phyloP scores from a whole-genome alignment of 1,140 invertebrate species.

The Anthonomus grandis region DNA sequence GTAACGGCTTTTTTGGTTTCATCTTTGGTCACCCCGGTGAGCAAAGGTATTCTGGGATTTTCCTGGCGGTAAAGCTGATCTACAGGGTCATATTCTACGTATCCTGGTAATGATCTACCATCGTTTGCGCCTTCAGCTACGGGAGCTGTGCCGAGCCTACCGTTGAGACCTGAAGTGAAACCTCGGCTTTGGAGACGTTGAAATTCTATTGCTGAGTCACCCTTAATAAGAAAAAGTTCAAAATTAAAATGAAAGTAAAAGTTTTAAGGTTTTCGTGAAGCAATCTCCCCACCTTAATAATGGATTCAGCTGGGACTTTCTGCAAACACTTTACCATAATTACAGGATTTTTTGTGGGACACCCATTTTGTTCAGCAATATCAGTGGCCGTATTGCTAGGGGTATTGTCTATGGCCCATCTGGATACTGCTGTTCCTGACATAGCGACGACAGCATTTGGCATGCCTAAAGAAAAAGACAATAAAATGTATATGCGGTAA shows the following conservation, averaged over 20 bases:
- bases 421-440: constrained; percentile 63
- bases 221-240: constrained; percentile 26
- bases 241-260: too few relatives aligned
- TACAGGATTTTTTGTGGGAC: constrained; percentile 52
- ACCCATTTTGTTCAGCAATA: constrained; percentile 55
- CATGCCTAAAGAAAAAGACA: constrained; percentile 43
- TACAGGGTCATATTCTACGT: constrained; percentile 57
- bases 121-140: constrained; percentile 64
- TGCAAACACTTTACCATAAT: constrained; percentile 59
- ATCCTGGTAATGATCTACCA: constrained; percentile 56
- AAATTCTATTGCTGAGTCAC: constrained; percentile 53
- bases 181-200: constrained; percentile 48
- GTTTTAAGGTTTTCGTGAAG: too few relatives aligned
- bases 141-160: constrained; percentile 51
- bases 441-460: constrained; percentile 62
- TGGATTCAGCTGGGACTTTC: constrained; percentile 47
- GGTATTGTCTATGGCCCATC: constrained; percentile 59
- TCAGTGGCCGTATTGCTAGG: constrained; percentile 52
- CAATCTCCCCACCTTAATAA: constrained; percentile 46
- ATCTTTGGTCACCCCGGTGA: constrained; percentile 67
- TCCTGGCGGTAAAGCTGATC: constrained; percentile 54
- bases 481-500: neutral
- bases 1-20: constrained; percentile 62
- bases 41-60: constrained; percentile 59
- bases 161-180: constrained; percentile 51